phyloP scores from a whole-genome alignment of 2,888 invertebrate genomes.

The Sclerodermus sp. region DNA sequence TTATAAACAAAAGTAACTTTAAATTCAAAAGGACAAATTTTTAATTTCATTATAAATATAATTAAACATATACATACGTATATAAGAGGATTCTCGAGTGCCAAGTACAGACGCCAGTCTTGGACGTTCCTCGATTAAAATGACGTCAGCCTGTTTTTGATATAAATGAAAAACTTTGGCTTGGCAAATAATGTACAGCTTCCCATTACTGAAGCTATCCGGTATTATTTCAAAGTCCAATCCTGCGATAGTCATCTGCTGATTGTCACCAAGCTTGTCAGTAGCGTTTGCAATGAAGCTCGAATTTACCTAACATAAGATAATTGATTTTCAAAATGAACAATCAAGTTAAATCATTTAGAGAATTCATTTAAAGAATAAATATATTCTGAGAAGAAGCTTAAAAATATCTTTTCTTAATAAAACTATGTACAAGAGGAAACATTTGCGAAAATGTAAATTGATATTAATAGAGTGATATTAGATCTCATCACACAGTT shows the following conservation, averaged over 20 bases:
- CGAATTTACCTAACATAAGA: slow-evolving; percentile 55
- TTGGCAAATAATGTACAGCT: slow-evolving; percentile 68
- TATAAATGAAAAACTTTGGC: slow-evolving; percentile 72
- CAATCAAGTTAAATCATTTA: too few species aligned
- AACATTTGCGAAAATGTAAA: too few species aligned
- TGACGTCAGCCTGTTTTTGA: slow-evolving; percentile 64
- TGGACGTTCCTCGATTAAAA: slow-evolving; percentile 74
- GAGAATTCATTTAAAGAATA: too few species aligned
- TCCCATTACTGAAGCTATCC: slow-evolving; percentile 68
- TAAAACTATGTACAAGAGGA: too few species aligned
- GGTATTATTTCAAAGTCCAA: slow-evolving; percentile 67
- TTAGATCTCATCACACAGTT: too few species aligned
- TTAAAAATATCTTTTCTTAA: too few species aligned
- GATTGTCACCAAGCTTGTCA: slow-evolving; percentile 35
- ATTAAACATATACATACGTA: slow-evolving; percentile 19
- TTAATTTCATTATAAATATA: too few species aligned
- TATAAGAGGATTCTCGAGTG: slow-evolving; percentile 65
- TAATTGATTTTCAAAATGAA: slow-evolving; percentile 1
- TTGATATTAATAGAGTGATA: too few species aligned
- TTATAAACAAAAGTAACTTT: not conserved
- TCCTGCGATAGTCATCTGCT: slow-evolving; percentile 58
- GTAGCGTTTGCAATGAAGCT: slow-evolving; percentile 39
- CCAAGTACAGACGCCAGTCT: slow-evolving; percentile 75
- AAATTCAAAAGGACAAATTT: too few species aligned
- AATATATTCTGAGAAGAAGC: too few species aligned